Base-by-base conservation (phyloP, 2,888 invertebrate species). In the Eurytoma californica region DNA sequence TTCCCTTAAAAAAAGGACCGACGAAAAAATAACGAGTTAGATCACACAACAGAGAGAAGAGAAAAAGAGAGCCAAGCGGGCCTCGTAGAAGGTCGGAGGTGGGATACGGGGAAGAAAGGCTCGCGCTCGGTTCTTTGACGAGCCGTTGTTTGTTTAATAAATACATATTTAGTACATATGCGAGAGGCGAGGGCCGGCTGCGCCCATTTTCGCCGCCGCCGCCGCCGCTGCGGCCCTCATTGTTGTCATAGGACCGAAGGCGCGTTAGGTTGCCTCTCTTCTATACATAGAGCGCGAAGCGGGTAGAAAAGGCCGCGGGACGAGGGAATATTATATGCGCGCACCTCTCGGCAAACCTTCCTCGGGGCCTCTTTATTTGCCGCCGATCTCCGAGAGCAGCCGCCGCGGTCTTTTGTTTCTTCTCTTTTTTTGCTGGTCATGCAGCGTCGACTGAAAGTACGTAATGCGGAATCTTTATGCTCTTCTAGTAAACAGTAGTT, bases 101-200 rank as follows among this genome's bases (percentile, higher is more conserved):
- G 39, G 39, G 39, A 39, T 39, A 39, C 39, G 66, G 65, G 24
- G 20, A 47, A 47, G 63, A 30, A 39, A 47, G 47, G n/a, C 63
- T n/a, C 63, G 73, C 51, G 63, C 82, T 30, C 80, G 83, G 83
- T 84, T 86, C 84, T 84, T 85, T 82, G 83, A 83, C 78, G 82
- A 66, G 80, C 82, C 72, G 84, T 83, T 89, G 88, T 90, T 90
- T 90, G 87, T 89, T 89, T 88, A 88, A 89, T 88, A 89, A 90
- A 90, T 89, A 90, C 87, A 88, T 89, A 88, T 88, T 88, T 87
- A 86, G 87, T 86, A 84, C 84, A 86, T 84, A 84, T 84, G 84
- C 73, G 74, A 28, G 70, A 20, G 79, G 68, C 72, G 84, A 82
- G 83, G 83, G 60, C 86, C 88, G 88, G 88, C 87, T 88, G 89